Evolutionary conservation across 2,113 vertebrate genomes (phyloP).

Genomic region (mouse (Mus musculus)): GRCm39 chr17:50048001-50048500

Average conservation of each 20-base stretch:
- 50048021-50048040: too few relatives aligned
- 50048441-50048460: neutral
- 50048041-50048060: neutral
- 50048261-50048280: neutral
- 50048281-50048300: constrained; percentile 3
- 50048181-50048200: neutral
- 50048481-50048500: neutral
- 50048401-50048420: neutral
- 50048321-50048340: constrained; percentile 32
- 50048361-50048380: neutral
- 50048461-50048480: neutral
- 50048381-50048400: neutral
- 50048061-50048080: neutral
- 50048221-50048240: neutral
- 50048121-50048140: neutral
- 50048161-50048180: neutral
- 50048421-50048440: neutral
- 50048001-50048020: neutral
- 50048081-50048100: neutral
- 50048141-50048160: neutral
- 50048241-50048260: neutral
- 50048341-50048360: neutral
- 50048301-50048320: constrained; percentile 1
- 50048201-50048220: neutral
- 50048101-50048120: too few relatives aligned